These are phyloP conservation scores for Salvelinus sp. DNA, from an alignment of 2,113 vertebrate species.

Conservation along the genomic window DNA sequence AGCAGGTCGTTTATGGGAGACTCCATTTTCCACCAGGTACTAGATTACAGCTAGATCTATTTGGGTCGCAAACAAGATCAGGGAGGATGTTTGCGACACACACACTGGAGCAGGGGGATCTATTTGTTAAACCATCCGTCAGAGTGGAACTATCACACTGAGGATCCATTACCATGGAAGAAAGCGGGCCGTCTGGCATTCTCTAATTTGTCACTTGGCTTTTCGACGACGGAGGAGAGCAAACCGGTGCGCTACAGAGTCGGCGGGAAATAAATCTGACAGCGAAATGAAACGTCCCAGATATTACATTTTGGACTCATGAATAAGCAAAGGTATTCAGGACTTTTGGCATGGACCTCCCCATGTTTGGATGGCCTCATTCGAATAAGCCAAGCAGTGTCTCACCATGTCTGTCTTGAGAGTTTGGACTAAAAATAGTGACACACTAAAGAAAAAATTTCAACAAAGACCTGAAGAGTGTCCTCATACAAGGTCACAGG, in stretches of 20 bases:
- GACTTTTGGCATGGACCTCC: conserved; percentile 44
- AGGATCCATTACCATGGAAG: neutral
- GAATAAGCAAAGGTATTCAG: conserved; percentile 44
- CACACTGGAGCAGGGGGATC: neutral
- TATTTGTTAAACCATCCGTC: neutral
- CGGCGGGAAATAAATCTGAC: conserved; percentile 51
- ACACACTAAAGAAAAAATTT: conserved; percentile 30
- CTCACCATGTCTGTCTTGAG: conserved; percentile 45
- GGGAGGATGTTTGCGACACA: neutral
- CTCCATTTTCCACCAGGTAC: neutral
- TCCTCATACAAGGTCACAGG: too few relatives aligned
- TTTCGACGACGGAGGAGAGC: conserved; percentile 41
- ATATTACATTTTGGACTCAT: conserved; percentile 54
- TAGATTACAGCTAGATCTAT: neutral
- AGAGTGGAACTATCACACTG: neutral
- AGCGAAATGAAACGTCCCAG: conserved; percentile 47
- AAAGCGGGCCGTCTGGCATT: conserved; percentile 31
- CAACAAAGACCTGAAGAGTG: conserved; percentile 1
- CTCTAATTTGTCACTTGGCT: conserved; percentile 56
- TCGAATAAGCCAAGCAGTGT: conserved; percentile 14
- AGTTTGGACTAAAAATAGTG: conserved; percentile 60
- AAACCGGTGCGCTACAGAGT: conserved; percentile 45
- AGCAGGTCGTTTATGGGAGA: neutral
- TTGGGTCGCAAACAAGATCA: neutral
- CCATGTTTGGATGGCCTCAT: conserved; percentile 55